Conservation (phyloP, 2,113 vertebrate species). For the Ictalurus furcatus region DNA sequence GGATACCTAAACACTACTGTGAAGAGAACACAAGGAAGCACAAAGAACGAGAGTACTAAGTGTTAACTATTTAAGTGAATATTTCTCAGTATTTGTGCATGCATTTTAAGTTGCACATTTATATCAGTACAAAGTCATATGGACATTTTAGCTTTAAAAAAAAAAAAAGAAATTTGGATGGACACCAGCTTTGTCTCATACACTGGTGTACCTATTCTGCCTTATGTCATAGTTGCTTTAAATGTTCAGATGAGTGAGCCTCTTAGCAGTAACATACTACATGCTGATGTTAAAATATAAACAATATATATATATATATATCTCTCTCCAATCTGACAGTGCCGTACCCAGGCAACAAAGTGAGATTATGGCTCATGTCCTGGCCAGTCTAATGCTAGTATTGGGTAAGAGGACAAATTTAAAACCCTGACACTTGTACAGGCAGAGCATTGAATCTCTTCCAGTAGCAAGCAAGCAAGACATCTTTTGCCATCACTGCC, state of each 20-base stretch:
- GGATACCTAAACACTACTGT: neutral
- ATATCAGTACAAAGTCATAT: neutral
- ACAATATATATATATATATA: too few relatives aligned
- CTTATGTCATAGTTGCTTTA: neutral
- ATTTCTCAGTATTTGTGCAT: neutral
- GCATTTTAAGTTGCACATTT: neutral
- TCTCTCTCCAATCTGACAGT: neutral
- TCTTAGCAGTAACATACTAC: neutral
- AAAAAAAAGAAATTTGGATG: neutral
- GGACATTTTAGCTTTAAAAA: neutral
- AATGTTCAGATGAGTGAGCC: neutral
- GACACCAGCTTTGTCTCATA: neutral
- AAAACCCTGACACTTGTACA: neutral
- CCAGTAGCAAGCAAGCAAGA: neutral
- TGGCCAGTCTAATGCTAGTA: slow-evolving; percentile 42
- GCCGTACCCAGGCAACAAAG: neutral
- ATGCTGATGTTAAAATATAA: neutral
- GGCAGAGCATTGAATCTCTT: slow-evolving; percentile 14
- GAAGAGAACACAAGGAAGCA: neutral
- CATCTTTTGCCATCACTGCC: slow-evolving; percentile 48
- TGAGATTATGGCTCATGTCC: slow-evolving; percentile 37
- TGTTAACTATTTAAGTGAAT: neutral
- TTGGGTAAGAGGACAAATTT: slow-evolving; percentile 50
- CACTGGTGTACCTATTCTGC: neutral
- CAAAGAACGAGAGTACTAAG: neutral